These are phyloP conservation scores for Bombus fervidus DNA, from an alignment of 1,140 invertebrate species.

Conservation along the genomic window DNA sequence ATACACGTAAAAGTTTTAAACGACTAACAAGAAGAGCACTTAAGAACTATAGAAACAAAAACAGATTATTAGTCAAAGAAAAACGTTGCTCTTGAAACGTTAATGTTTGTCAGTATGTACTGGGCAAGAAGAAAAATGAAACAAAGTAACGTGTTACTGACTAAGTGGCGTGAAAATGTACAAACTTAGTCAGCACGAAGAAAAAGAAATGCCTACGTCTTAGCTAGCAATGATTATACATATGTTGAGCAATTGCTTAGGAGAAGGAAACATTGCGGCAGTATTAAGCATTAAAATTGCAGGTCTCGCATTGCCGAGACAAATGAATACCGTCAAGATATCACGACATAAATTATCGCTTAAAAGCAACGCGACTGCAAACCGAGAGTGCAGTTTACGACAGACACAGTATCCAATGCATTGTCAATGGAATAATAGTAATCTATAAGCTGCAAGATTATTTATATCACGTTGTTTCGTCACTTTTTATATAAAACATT, in stretches of 20 bases:
- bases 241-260: neutral
- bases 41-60: neutral
- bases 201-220: neutral
- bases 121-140: neutral
- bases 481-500: neutral
- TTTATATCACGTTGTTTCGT: neutral
- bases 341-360: neutral
- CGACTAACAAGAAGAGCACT: neutral
- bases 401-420: neutral
- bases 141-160: neutral
- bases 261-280: too few relatives aligned
- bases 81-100: too few relatives aligned
- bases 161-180: neutral
- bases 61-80: too few relatives aligned
- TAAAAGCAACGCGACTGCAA: neutral
- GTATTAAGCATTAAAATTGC: neutral
- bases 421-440: neutral
- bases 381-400: neutral
- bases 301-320: neutral
- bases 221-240: neutral
- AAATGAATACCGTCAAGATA: constrained; percentile 3
- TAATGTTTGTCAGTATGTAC: too few relatives aligned
- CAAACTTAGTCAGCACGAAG: neutral
- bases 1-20: neutral
- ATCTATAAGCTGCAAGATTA: neutral